Conservation (phyloP, 1,140 invertebrate species). For the Apis dorsata region DNA sequence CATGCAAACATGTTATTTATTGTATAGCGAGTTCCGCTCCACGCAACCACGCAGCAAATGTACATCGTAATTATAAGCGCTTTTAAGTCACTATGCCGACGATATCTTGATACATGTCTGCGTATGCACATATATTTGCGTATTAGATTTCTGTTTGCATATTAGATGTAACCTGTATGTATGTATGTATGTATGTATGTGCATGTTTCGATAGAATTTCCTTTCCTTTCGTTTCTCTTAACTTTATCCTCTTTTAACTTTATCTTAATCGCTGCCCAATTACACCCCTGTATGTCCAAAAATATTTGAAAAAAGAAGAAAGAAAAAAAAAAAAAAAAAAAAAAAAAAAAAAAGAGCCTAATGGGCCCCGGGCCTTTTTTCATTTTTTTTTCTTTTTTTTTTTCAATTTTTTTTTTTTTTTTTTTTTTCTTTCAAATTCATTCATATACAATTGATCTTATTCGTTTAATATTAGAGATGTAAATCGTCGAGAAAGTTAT, state of each 20-base stretch:
- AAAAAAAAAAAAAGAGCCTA: background rate
- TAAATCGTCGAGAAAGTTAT: constrained; percentile 44
- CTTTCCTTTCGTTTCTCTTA: background rate
- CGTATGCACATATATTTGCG: background rate
- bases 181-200: background rate
- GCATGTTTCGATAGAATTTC: background rate
- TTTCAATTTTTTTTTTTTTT: background rate
- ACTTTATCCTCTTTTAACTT: constrained; percentile 22
- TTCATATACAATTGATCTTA: background rate
- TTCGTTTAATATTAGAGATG: constrained; percentile 33
- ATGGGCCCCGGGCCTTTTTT: background rate
- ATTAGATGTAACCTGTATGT: background rate
- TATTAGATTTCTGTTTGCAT: constrained; percentile 1
- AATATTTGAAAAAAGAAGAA: background rate
- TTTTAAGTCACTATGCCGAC: constrained; percentile 60
- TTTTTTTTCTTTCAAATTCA: background rate
- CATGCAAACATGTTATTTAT: constrained; percentile 14
- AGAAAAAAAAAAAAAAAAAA: no score
- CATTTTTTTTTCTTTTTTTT: background rate
- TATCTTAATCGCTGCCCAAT: constrained; percentile 48
- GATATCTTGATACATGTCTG: constrained; percentile 34
- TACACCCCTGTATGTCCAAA: constrained; percentile 56
- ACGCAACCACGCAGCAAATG: constrained; percentile 23
- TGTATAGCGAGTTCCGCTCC: constrained; percentile 1
- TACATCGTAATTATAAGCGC: constrained; percentile 46